Evolutionary conservation across 2,888 invertebrate species (phyloP).

Genomic region (Siphlonurus alternatus): DNA sequence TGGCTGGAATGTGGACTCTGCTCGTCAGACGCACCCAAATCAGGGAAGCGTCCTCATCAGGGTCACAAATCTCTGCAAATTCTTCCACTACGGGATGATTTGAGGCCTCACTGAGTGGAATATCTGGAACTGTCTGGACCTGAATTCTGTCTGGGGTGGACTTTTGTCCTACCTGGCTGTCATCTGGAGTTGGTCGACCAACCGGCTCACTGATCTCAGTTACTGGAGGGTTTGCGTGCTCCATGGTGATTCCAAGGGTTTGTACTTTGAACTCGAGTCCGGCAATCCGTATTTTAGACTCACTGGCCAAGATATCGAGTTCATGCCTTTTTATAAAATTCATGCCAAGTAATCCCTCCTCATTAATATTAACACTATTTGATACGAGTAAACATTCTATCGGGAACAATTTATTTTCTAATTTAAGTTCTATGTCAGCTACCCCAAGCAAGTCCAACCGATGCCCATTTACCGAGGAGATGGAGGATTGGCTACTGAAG

Average conservation of each 20-base stretch:
- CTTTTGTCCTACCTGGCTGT: background rate
- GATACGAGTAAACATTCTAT: background rate
- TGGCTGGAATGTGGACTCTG: no score
- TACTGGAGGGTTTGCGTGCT: no score
- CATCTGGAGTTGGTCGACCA: background rate
- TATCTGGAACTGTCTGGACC: background rate
- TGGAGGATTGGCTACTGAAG: no score
- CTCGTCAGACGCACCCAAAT: no score
- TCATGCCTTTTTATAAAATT: background rate
- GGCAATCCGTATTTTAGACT: background rate
- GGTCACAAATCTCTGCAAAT: no score
- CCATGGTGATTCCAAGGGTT: no score
- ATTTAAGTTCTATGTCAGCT: background rate
- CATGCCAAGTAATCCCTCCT: background rate
- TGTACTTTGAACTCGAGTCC: background rate
- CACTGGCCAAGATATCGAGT: background rate
- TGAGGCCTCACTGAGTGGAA: no score
- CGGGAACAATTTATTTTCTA: background rate
- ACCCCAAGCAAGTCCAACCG: background rate
- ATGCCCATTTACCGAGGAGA: no score
- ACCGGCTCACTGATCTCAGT: no score
- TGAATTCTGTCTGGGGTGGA: background rate
- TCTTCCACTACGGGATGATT: no score
- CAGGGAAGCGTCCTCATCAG: no score
- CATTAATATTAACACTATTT: background rate